phyloP scores from a whole-genome alignment of 2,113 vertebrate genomes.

The Malurus elegans region DNA sequence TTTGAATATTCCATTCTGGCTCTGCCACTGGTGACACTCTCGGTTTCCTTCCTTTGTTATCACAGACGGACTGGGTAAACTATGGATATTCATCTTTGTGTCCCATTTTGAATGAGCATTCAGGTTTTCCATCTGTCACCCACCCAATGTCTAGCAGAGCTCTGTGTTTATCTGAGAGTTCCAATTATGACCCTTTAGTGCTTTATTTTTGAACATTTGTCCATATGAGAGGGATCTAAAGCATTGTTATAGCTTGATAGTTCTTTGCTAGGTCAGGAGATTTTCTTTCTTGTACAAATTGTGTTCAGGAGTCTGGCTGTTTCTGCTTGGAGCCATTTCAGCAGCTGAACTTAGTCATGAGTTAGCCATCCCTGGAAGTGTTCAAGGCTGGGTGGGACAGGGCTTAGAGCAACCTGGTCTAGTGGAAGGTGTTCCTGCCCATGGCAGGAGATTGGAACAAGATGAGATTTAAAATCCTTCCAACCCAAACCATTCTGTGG shows the following conservation, averaged over 20 bases:
- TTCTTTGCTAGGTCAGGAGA: neutral
- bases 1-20: neutral
- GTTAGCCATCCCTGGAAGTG: neutral
- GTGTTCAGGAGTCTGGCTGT: neutral
- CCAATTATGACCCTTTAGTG: neutral
- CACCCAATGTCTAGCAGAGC: neutral
- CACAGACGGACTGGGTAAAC: neutral
- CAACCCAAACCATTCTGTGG: neutral
- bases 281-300: neutral
- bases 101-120: neutral
- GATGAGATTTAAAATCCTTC: neutral
- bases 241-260: neutral
- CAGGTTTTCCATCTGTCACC: constrained; percentile 16
- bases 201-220: neutral
- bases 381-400: neutral
- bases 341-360: neutral
- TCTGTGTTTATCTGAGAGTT: neutral
- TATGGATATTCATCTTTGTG: neutral
- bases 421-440: neutral
- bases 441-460: neutral
- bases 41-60: constrained; percentile 34
- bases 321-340: neutral
- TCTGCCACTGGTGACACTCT: neutral
- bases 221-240: neutral
- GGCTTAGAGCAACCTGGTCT: neutral